These are phyloP conservation scores for Lepidurus apus DNA, from an alignment of 1,140 invertebrate species.

Conservation along the genomic window DNA sequence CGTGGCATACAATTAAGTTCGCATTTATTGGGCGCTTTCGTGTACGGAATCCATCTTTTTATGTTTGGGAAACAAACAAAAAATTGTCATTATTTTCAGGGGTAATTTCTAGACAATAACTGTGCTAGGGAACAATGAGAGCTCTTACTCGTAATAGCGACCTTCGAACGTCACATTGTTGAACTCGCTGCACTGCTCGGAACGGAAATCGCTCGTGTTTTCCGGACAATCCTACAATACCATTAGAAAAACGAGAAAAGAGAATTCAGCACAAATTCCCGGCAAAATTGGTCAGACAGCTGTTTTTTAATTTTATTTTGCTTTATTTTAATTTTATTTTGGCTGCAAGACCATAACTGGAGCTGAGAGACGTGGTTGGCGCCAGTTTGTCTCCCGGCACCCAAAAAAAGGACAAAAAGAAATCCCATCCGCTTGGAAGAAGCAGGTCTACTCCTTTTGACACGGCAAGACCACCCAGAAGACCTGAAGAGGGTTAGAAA, in stretches of 20 bases:
- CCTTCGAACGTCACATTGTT: constrained; percentile 69
- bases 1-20: constrained; percentile 92
- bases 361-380: not conserved
- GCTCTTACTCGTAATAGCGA: constrained; percentile 65
- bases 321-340: constrained; percentile 3
- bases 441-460: not conserved
- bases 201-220: constrained; percentile 68
- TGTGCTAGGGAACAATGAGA: not conserved
- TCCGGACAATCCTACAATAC: constrained; percentile 62
- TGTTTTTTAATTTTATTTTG: not conserved
- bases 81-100: constrained; percentile 24
- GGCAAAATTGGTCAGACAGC: not conserved
- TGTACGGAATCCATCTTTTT: constrained; percentile 76
- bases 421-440: not conserved
- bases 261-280: not conserved
- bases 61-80: not conserved
- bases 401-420: constrained; percentile 17
- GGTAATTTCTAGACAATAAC: constrained; percentile 28
- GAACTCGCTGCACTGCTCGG: constrained; percentile 77
- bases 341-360: not conserved
- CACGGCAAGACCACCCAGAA: constrained; percentile 13
- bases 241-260: constrained; percentile 11
- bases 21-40: constrained; percentile 78
- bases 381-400: not conserved
- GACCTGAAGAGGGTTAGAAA: not conserved